Evolutionary conservation across 2,113 vertebrate genomes (phyloP).

Genomic region (Oryzias woworae): DNA sequence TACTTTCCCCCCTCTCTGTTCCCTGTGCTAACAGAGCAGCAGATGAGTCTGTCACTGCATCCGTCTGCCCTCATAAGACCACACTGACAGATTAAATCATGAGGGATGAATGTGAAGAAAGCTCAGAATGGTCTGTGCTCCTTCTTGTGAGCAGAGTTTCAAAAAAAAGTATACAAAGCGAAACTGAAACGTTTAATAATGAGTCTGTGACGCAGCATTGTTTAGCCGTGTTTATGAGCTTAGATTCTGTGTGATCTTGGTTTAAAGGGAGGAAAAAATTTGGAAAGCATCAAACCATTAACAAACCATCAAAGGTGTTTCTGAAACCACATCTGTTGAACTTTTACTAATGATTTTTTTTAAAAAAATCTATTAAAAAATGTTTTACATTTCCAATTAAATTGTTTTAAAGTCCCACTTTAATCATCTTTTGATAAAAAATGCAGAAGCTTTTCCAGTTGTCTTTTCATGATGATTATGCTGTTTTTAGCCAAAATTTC

Average conservation of each 20-base stretch:
- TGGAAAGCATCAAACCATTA: no score
- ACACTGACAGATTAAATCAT: conserved; percentile 32
- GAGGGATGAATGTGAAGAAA: conserved; percentile 24
- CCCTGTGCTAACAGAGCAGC: conserved; percentile 30
- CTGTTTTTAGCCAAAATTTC: no score
- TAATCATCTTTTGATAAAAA: no score
- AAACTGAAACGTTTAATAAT: not conserved
- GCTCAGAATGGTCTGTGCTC: conserved; percentile 10
- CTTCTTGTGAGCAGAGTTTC: not conserved
- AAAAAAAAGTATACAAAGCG: not conserved
- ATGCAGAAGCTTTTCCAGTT: no score
- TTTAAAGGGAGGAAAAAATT: not conserved
- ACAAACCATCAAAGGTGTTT: no score
- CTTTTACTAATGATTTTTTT: not conserved
- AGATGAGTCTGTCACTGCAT: conserved; percentile 23
- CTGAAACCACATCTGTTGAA: not conserved
- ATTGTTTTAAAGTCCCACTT: no score
- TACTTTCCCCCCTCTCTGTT: conserved; percentile 29
- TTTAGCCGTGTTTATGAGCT: not conserved
- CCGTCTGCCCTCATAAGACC: conserved; percentile 20
- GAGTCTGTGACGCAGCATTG: not conserved
- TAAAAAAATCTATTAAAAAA: no score
- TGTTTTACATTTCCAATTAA: no score
- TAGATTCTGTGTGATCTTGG: not conserved
- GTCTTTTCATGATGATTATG: no score